These are phyloP conservation scores for Elephantulus edwardii DNA, from an alignment of 2,113 vertebrate species.

Conservation along the genomic window DNA sequence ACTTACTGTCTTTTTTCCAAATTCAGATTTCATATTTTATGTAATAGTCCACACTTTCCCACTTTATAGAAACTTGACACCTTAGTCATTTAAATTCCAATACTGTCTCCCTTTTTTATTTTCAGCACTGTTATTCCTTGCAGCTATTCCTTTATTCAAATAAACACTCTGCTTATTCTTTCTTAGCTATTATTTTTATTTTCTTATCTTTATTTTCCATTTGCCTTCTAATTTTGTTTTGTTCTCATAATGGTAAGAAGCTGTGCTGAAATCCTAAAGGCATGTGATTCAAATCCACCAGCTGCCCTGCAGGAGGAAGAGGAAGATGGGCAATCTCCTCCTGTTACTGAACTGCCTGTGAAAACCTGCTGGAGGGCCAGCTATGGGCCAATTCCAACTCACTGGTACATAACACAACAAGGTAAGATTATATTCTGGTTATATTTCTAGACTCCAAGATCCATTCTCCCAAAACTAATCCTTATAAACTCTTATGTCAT, in stretches of 20 bases:
- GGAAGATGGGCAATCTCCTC: too few relatives aligned
- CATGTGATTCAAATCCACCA: too few relatives aligned
- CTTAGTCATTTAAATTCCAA: not conserved
- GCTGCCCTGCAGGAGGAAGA: too few relatives aligned
- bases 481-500: not conserved
- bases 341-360: too few relatives aligned
- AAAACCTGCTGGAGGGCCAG: too few relatives aligned
- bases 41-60: not conserved
- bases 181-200: not conserved
- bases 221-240: not conserved
- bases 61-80: not conserved
- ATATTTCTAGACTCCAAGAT: not conserved
- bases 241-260: not conserved
- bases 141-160: not conserved
- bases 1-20: not conserved
- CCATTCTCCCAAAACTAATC: not conserved
- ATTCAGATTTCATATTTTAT: not conserved
- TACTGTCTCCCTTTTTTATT: not conserved
- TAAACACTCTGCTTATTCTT: not conserved
- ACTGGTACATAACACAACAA: too few relatives aligned
- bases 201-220: conserved; percentile 17
- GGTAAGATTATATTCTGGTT: not conserved
- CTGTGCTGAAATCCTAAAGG: too few relatives aligned
- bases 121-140: not conserved
- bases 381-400: too few relatives aligned